Evolutionary conservation across 2,888 invertebrate genomes (phyloP).

Genomic region (Azorinus chamasolen): DNA sequence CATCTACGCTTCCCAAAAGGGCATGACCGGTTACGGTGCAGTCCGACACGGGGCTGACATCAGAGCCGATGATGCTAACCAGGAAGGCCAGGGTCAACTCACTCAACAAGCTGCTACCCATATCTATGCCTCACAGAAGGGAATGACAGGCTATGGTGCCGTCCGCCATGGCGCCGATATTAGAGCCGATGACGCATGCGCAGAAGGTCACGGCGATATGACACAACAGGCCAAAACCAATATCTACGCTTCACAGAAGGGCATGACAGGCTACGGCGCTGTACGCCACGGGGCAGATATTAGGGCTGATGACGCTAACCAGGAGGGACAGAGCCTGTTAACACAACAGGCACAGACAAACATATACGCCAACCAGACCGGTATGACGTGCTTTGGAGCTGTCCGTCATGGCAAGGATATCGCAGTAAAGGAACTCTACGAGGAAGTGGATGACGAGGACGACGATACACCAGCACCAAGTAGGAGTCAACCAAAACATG

Average conservation of each 20-base stretch:
- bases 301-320: constrained; percentile 79
- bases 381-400: constrained; percentile 81
- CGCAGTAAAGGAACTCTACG: constrained; percentile 80
- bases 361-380: constrained; percentile 83
- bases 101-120: constrained; percentile 84
- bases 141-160: constrained; percentile 80
- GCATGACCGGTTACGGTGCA: constrained; percentile 83
- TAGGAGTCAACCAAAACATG: constrained; percentile 26
- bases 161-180: constrained; percentile 82
- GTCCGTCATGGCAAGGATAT: constrained; percentile 84
- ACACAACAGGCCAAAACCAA: constrained; percentile 84
- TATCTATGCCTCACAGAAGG: constrained; percentile 83
- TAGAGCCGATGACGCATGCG: constrained; percentile 78
- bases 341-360: constrained; percentile 85
- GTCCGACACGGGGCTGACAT: constrained; percentile 85
- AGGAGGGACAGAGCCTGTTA: constrained; percentile 79
- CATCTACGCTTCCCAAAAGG: constrained; percentile 84
- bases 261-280: constrained; percentile 72
- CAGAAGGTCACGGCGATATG: constrained; percentile 78
- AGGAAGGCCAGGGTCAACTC: constrained; percentile 79
- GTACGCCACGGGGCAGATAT: constrained; percentile 84
- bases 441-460: constrained; percentile 74
- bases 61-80: constrained; percentile 80
- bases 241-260: constrained; percentile 74
- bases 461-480: constrained; percentile 47